Evolutionary conservation across 2,113 vertebrate species (phyloP).

Genomic region (Saccopteryx leptura): DNA sequence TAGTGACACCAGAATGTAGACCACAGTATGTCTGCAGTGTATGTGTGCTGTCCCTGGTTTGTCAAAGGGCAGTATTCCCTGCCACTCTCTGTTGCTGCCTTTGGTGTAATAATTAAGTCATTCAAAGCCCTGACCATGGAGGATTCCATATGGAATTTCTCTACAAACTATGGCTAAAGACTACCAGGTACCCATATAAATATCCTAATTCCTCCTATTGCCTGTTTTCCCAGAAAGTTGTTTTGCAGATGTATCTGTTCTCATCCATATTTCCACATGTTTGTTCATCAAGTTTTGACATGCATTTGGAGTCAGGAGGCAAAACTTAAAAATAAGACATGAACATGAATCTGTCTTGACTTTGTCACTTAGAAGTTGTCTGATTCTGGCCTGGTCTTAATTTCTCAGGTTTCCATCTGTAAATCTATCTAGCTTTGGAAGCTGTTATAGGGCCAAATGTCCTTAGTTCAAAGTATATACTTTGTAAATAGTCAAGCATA

Average conservation of each 20-base stretch:
- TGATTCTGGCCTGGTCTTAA: background rate
- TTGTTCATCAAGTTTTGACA: background rate
- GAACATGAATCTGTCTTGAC: background rate
- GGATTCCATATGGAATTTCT: background rate
- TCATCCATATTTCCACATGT: no score
- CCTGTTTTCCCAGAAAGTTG: background rate
- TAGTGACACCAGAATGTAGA: conserved; percentile 86
- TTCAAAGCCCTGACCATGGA: background rate
- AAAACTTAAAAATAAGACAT: background rate
- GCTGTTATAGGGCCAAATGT: background rate
- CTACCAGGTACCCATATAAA: background rate
- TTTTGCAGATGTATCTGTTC: background rate
- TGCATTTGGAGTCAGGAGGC: background rate
- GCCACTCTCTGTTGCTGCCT: background rate
- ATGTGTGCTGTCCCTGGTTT: conserved; percentile 34
- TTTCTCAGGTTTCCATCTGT: background rate
- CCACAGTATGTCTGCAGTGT: conserved; percentile 55
- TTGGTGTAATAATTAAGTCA: conserved; percentile 21
- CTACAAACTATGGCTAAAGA: conserved; percentile 53
- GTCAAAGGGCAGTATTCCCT: conserved; percentile 60
- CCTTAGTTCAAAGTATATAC: background rate
- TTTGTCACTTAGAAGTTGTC: background rate
- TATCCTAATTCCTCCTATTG: background rate
- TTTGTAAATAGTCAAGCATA: conserved; percentile 3
- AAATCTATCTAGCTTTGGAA: background rate